phyloP scores from a whole-genome alignment of 2,888 invertebrate species.

The Mimas tiliae region DNA sequence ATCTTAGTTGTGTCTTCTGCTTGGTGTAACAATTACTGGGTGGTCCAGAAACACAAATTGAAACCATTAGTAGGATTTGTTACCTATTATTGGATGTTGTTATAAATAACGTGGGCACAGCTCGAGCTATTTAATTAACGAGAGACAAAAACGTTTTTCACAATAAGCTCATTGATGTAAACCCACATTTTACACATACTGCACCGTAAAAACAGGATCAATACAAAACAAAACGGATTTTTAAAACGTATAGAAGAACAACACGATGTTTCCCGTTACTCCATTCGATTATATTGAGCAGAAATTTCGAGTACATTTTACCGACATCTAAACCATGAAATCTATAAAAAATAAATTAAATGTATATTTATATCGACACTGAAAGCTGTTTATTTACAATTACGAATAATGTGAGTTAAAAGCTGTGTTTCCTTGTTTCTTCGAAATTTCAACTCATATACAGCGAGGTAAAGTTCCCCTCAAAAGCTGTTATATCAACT shows the following conservation, averaged over 20 bases:
- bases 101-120: background rate
- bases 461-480: constrained; percentile 37
- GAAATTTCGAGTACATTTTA: background rate
- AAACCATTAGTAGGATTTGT: too few species aligned
- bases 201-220: background rate
- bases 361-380: background rate
- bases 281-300: background rate
- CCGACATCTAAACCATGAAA: too few species aligned
- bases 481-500: constrained; percentile 75
- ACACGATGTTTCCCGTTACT: too few species aligned
- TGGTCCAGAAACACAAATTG: too few species aligned
- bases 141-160: background rate
- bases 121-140: background rate
- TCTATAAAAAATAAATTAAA: too few species aligned
- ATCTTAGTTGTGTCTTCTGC: too few species aligned
- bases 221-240: background rate
- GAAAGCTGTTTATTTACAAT: background rate
- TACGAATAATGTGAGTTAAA: background rate
- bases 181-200: background rate
- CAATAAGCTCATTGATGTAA: background rate
- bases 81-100: background rate
- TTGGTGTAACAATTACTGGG: too few species aligned
- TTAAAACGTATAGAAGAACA: background rate
- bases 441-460: constrained; percentile 37
- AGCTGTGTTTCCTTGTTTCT: background rate